These are phyloP conservation scores for Pseudoatta argentina DNA, from an alignment of 1,140 invertebrate genomes.

Conservation along the genomic window DNA sequence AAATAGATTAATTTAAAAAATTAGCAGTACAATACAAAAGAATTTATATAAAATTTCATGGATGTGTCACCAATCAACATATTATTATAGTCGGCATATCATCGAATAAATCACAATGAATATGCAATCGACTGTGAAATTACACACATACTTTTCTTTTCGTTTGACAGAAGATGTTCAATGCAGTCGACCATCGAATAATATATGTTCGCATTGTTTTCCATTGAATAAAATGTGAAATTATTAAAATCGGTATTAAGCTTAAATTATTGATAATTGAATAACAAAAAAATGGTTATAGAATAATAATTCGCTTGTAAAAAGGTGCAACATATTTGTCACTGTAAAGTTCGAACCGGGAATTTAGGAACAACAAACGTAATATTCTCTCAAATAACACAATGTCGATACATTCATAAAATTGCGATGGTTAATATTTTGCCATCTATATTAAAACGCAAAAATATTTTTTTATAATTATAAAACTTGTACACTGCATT, in stretches of 20 bases:
- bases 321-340: slow-evolving; percentile 43
- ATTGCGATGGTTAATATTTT: slow-evolving; percentile 25
- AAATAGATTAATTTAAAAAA: background rate
- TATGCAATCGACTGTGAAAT: background rate
- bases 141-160: background rate
- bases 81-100: background rate
- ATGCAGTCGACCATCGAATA: background rate
- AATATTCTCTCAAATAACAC: slow-evolving; percentile 41
- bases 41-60: background rate
- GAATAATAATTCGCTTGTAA: slow-evolving; percentile 45
- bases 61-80: background rate
- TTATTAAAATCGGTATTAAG: slow-evolving; percentile 31
- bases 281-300: slow-evolving; percentile 49
- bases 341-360: slow-evolving; percentile 15
- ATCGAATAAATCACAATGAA: background rate
- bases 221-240: slow-evolving; percentile 38
- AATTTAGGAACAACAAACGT: slow-evolving; percentile 33
- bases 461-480: slow-evolving; percentile 41
- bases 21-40: background rate
- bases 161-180: slow-evolving; percentile 19
- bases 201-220: background rate
- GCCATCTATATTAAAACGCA: slow-evolving; percentile 14
- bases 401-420: slow-evolving; percentile 40
- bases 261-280: slow-evolving; percentile 34
- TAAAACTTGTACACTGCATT: background rate